A percentile compares a stretch with the other conserved stretches of the same genome.
phyloP scores from a whole-genome alignment of 2,113 vertebrate genomes.

The Labeo rohita region DNA sequence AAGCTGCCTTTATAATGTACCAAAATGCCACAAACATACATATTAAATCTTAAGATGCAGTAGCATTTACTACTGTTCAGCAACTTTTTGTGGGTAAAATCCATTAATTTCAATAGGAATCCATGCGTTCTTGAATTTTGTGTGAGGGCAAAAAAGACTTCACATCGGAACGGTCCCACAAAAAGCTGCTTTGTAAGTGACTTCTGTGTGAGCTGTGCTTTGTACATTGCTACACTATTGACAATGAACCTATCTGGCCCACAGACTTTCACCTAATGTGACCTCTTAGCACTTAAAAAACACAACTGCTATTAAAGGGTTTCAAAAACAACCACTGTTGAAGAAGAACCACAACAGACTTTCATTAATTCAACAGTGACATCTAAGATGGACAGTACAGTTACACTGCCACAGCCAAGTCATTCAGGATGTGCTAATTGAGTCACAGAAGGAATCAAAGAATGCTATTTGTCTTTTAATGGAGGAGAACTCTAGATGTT shows the following conservation, averaged over 20 bases:
- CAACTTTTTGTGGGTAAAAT: neutral
- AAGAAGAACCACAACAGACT: neutral
- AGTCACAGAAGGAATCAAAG: slow-evolving; percentile 78
- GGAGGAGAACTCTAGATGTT: slow-evolving; percentile 77
- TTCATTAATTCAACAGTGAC: slow-evolving; percentile 9
- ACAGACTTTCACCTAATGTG: neutral
- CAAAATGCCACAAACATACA: neutral
- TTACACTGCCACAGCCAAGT: slow-evolving; percentile 65
- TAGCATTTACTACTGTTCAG: neutral
- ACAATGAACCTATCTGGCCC: neutral
- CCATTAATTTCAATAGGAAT: neutral
- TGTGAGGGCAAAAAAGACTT: no score
- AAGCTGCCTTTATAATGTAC: neutral
- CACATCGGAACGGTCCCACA: no score
- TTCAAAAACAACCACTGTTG: neutral
- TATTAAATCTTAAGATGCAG: neutral
- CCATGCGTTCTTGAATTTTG: neutral
- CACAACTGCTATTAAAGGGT: neutral
- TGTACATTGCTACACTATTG: neutral
- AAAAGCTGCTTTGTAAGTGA: neutral
- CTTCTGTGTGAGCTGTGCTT: neutral
- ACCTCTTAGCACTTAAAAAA: neutral
- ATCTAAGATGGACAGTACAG: slow-evolving; percentile 25
- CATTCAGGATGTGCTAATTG: slow-evolving; percentile 79
- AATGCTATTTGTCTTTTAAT: slow-evolving; percentile 77